Base-by-base conservation (phyloP, 2,113 vertebrate genomes). In the Amphiprion ocellaris region DNA sequence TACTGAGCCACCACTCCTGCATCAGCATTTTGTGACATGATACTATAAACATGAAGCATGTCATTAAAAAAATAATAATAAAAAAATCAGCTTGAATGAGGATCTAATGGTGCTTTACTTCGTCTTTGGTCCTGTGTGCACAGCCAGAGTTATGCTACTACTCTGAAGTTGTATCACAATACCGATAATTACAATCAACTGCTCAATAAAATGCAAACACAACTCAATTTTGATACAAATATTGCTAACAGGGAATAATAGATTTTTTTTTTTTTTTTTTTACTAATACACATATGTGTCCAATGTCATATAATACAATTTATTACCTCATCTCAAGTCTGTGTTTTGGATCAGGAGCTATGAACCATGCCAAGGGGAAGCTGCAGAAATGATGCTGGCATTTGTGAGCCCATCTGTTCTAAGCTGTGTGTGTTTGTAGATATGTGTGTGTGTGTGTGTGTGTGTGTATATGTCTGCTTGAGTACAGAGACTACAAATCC, bases 51-150 rank as follows among this genome's bases (percentile, higher is more conserved):
- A 64, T 59, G 64, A 77, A 65, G 59, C 37, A 28, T 19, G 23
- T 55, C 53, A 74, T 47, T 37, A 66, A 50, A 52, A 33, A 33
- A 33, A 33, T 33, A 24, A 77, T 4, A 30, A 30, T 4, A 30
- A 30, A 30, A 33, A 33, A 33, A 33, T 33, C 75, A 87, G 59
- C 74, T 85, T 37, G 21, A 59, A 50, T 84, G 84, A 89, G 73
- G 83, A 81, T 83, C 69, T 68, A 71, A 46, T 77, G 74, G 60
- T 64, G 74, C 55, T 77, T 65, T 78, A 39, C 67, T 47, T 14
- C 17, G 53, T 90, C 90, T 94, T 94, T 94, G 94, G 93, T 94
- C 88, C 88, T 89, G 92, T 79, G 88, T 81, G 66, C 64, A 69
- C 49, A 26, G 81, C 82, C 84, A 82, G 86, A 79, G 47, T 82